Evolutionary conservation across 2,888 invertebrate species (phyloP).

Genomic region (Marronus borbonicus): DNA sequence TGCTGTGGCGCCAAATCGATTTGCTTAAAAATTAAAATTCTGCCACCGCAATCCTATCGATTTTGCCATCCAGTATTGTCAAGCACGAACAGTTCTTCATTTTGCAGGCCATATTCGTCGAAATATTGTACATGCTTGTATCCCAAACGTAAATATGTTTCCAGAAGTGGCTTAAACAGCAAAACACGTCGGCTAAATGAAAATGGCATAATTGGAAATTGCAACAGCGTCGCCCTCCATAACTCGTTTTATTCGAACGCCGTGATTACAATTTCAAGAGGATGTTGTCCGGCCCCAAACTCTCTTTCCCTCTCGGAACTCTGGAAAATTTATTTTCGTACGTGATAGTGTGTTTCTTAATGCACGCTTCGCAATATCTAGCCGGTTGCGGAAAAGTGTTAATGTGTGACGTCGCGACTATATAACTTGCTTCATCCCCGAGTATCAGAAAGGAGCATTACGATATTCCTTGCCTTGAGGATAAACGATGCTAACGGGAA

Average conservation of each 20-base stretch:
- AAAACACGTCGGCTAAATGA: conserved; percentile 17
- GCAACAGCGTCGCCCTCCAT: conserved; percentile 16
- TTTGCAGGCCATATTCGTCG: not conserved
- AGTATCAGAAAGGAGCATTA: conserved; percentile 19
- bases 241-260: conserved; percentile 26
- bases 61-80: not conserved
- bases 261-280: conserved; percentile 36
- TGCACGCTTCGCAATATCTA: conserved; percentile 19
- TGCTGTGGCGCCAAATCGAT: not conserved
- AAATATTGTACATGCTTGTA: not conserved
- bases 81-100: not conserved
- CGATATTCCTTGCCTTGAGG: not conserved
- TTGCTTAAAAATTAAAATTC: conserved; percentile 11
- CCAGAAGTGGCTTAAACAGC: not conserved
- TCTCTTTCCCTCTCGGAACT: conserved; percentile 15
- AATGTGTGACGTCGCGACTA: not conserved
- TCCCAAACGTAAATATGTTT: conserved; percentile 20
- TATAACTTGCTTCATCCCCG: conserved; percentile 22
- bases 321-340: conserved; percentile 32
- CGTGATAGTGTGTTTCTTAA: conserved; percentile 35
- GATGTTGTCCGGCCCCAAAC: not conserved
- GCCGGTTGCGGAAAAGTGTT: conserved; percentile 14
- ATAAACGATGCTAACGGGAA: no score
- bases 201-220: conserved; percentile 39
- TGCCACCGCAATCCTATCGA: conserved; percentile 4